Conservation (phyloP, 1,140 invertebrate genomes). For the Diorhabda sublineata region DNA sequence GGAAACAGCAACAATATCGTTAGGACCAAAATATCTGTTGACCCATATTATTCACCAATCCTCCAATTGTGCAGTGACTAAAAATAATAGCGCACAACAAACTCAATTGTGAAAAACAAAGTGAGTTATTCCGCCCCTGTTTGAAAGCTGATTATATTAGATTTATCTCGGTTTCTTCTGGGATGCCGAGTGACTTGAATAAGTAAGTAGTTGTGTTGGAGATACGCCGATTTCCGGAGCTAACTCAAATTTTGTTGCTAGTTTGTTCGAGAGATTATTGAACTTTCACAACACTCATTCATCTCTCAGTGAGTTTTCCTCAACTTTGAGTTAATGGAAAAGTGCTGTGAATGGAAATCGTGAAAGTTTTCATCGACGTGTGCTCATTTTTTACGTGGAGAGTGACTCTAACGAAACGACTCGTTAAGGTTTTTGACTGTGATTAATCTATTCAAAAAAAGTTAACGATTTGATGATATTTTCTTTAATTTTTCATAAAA, state of each 20-base stretch:
- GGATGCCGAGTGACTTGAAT: slow-evolving; percentile 14
- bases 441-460: no score
- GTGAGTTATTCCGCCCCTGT: background rate
- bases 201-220: slow-evolving; percentile 14
- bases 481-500: no score
- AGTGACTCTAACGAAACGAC: no score
- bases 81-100: no score
- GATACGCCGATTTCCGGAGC: slow-evolving; percentile 4
- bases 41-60: no score
- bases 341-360: slow-evolving; percentile 1
- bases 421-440: no score
- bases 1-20: no score
- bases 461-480: no score
- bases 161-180: slow-evolving; percentile 19
- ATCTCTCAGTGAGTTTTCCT: slow-evolving; percentile 6
- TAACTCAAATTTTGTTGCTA: slow-evolving; percentile 19
- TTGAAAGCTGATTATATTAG: slow-evolving; percentile 18
- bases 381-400: background rate
- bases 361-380: background rate
- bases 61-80: no score
- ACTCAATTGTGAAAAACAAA: no score
- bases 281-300: slow-evolving; percentile 14
- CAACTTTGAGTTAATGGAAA: slow-evolving; percentile 1
- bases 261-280: slow-evolving; percentile 17
- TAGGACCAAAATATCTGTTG: no score